These are phyloP conservation scores for Saturnia pavonia DNA, from an alignment of 2,888 invertebrate species.

Conservation along the genomic window DNA sequence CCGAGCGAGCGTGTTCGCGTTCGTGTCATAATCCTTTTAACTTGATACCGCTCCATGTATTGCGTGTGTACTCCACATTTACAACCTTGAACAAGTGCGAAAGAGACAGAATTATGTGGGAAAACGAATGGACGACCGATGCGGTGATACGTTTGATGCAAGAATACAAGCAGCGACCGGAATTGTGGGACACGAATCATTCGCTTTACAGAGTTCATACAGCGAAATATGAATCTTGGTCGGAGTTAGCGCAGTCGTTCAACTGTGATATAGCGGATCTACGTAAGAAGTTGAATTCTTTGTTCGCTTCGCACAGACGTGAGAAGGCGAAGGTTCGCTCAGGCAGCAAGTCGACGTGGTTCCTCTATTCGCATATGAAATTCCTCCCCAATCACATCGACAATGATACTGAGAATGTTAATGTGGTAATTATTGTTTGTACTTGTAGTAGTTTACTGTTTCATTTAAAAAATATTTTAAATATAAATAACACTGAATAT, in stretches of 20 bases:
- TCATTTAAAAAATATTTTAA: not conserved
- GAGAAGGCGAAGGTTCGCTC: constrained; percentile 62
- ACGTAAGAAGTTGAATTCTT: constrained; percentile 67
- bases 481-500: not conserved
- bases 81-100: constrained; percentile 20
- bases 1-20: constrained; percentile 43
- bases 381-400: constrained; percentile 62
- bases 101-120: constrained; percentile 41
- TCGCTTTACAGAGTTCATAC: constrained; percentile 55
- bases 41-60: not conserved
- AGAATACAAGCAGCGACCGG: constrained; percentile 54
- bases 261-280: constrained; percentile 63
- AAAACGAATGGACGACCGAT: constrained; percentile 62
- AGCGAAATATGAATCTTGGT: constrained; percentile 65
- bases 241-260: constrained; percentile 55
- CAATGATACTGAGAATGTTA: constrained; percentile 23
- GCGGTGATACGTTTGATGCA: constrained; percentile 54
- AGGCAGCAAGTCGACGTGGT: constrained; percentile 62
- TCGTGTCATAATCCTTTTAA: constrained; percentile 34
- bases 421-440: constrained; percentile 14
- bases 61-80: not conserved
- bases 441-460: too few relatives aligned
- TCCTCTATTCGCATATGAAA: constrained; percentile 59
- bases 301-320: constrained; percentile 69
- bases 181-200: constrained; percentile 61